These are phyloP conservation scores for Troides helena DNA, from an alignment of 2,888 invertebrate species.

Conservation along the genomic window DNA sequence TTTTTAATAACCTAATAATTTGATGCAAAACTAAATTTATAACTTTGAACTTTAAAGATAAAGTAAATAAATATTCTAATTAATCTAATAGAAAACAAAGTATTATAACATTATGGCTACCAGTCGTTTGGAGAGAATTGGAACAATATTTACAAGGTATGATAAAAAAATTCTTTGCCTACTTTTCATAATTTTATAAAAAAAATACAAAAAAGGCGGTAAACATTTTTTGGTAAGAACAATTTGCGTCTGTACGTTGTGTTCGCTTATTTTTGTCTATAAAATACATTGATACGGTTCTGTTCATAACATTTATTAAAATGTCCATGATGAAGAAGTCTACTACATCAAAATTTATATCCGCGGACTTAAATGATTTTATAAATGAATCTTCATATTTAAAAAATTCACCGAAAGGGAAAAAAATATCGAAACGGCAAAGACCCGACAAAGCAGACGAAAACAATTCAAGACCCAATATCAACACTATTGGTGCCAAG, in stretches of 20 bases:
- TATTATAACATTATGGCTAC: slow-evolving; percentile 78
- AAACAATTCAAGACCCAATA: slow-evolving; percentile 38
- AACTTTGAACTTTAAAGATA: not conserved
- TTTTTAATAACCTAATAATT: not conserved
- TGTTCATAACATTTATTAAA: not conserved
- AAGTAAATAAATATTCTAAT: not conserved
- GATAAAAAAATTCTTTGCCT: slow-evolving; percentile 26
- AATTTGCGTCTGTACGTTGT: not conserved
- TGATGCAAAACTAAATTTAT: not conserved
- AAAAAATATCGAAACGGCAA: slow-evolving; percentile 51
- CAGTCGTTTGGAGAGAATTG: slow-evolving; percentile 86
- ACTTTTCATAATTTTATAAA: slow-evolving; percentile 14
- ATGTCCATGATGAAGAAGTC: slow-evolving; percentile 55
- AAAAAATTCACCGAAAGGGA: slow-evolving; percentile 51
- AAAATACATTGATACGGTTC: slow-evolving; percentile 13
- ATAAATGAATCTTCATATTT: slow-evolving; percentile 53
- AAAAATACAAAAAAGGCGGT: slow-evolving; percentile 22
- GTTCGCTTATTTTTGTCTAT: not conserved
- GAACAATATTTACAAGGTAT: slow-evolving; percentile 86
- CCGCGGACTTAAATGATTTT: slow-evolving; percentile 54
- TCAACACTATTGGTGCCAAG: slow-evolving; percentile 45
- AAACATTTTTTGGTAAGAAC: slow-evolving; percentile 5
- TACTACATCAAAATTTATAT: slow-evolving; percentile 50
- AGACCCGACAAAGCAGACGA: slow-evolving; percentile 47
- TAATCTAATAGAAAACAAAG: not conserved